A percentile compares a stretch with the other conserved stretches of the same genome.
phyloP scores from a whole-genome alignment of 2,113 vertebrate species.

The Helogale parvula region DNA sequence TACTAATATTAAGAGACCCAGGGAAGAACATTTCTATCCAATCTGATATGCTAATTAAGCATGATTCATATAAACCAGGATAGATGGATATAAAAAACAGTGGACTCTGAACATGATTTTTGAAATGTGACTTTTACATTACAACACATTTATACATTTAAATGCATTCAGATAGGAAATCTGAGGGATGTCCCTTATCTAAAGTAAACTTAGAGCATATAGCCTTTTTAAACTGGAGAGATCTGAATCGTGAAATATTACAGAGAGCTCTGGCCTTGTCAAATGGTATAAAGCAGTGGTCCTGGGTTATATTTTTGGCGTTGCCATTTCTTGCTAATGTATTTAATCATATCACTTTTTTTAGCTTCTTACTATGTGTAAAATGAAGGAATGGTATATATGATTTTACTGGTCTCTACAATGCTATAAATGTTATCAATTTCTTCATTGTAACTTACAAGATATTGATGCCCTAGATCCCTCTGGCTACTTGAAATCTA shows the following conservation, averaged over 20 bases:
- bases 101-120: background rate
- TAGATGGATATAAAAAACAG: background rate
- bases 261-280: background rate
- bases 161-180: background rate
- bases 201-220: background rate
- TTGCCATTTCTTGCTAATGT: background rate
- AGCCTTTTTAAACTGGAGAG: background rate
- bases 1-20: background rate
- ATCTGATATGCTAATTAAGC: background rate
- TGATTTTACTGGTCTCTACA: background rate
- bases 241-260: slow-evolving; percentile 2
- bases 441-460: background rate
- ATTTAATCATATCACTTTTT: background rate
- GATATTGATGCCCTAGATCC: background rate
- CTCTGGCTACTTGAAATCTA: background rate
- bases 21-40: slow-evolving; percentile 32
- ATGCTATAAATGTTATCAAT: background rate
- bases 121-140: slow-evolving; percentile 26
- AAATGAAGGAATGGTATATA: background rate
- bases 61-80: background rate
- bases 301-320: background rate
- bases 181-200: background rate
- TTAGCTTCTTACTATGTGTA: background rate
- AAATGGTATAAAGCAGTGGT: background rate
- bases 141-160: background rate